Evolutionary conservation across 2,888 invertebrate genomes (phyloP), one percentile per base, ranked within the genome.

Genomic region (Epinotia ramella): DNA sequence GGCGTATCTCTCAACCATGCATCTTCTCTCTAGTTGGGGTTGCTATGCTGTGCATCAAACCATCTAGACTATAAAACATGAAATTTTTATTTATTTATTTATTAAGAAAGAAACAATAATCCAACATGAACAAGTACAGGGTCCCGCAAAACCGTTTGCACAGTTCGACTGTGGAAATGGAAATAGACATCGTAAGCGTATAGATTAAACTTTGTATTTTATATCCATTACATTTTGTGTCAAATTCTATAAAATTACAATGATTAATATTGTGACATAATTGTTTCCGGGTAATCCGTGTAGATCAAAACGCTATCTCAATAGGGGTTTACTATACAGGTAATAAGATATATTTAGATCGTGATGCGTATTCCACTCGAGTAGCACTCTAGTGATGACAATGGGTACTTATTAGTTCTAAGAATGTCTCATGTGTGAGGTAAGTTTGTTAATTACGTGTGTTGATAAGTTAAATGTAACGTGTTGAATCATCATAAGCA

Each of bases 261-360:
- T 16, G 12, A 56, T 12, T 13, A 6, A 57, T 28, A 20, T 56
- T 9, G 18, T 12, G 18, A 69, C 33, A 62, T 24, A 11, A n/a
- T 13, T 40, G 44, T 44, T 44, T 24, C 68, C 16, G 16, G 40
- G 44, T 59, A 44, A 59, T 68, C 60, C 28, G 69, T 69, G 16
- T 44, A 44, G 68, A 64, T 65, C 65, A 24, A n/a, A 46, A 40
- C 13, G 16, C 49, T 67, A 67, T 40, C 57, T 68, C 20, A 44
- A 59, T n/a, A 49, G 20, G 20, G 49, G 53, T 40, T 6, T 18
- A 53, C 59, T 57, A 59, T n/a, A n/a, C 59, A 2, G 24, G 59
- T 60, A 69, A 60, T 69, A 7, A 60, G 44, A 69, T 69, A 69
- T 69, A 69, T 60, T 60, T 69, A 69, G 60, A 60, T 28, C 46